Conservation (phyloP, 2,113 vertebrate species). For the Oncorhynchus mykiss region DNA sequence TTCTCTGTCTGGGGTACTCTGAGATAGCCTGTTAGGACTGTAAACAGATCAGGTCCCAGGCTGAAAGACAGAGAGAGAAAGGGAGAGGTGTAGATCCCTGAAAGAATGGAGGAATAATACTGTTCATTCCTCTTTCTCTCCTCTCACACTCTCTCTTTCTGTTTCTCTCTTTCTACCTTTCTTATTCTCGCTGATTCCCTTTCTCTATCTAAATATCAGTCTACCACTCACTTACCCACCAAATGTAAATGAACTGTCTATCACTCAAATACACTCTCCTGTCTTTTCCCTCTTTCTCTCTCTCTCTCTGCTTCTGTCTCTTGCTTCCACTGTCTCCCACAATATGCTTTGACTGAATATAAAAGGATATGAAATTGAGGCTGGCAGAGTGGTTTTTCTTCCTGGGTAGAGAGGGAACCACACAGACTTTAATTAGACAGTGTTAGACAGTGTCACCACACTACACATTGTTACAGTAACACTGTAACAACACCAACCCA, state of each 20-base stretch:
- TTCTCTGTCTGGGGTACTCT: too few species aligned
- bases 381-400: neutral
- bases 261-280: too few species aligned
- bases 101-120: slow-evolving; percentile 67
- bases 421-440: slow-evolving; percentile 22
- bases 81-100: slow-evolving; percentile 46
- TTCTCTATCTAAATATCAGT: neutral
- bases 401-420: slow-evolving; percentile 12
- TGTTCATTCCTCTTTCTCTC: slow-evolving; percentile 54
- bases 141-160: slow-evolving; percentile 22
- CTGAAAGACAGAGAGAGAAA: slow-evolving; percentile 51
- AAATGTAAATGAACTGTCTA: too few species aligned
- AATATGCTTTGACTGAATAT: slow-evolving; percentile 17
- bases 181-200: neutral
- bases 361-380: slow-evolving; percentile 32
- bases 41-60: slow-evolving; percentile 42
- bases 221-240: too few species aligned
- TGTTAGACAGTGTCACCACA: too few species aligned
- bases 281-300: neutral
- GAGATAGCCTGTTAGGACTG: neutral
- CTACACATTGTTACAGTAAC: too few species aligned
- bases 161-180: neutral
- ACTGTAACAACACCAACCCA: too few species aligned
- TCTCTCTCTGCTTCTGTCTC: neutral
- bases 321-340: slow-evolving; percentile 41